Conservation (phyloP, 2,113 vertebrate species). For the Serinus canaria region DNA sequence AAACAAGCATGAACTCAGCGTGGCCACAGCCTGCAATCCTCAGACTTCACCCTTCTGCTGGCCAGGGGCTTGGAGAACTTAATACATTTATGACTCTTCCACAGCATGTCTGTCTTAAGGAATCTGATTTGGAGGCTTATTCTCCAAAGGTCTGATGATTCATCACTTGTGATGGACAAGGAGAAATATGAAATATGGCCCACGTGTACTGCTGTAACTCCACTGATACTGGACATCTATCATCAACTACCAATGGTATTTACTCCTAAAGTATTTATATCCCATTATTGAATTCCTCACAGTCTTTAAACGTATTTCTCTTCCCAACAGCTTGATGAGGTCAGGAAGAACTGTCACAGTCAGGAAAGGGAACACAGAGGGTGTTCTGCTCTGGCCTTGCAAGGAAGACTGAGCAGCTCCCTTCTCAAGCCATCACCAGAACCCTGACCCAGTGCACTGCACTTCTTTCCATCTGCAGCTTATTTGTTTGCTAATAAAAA, state of each 20-base stretch:
- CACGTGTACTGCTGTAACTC: not conserved
- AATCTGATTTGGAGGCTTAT: conserved; percentile 9
- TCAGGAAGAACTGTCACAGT: not conserved
- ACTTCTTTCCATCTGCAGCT: not conserved
- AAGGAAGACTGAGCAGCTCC: not conserved
- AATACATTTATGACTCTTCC: not conserved
- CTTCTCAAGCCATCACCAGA: not conserved
- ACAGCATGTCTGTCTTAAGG: not conserved
- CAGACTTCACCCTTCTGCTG: not conserved
- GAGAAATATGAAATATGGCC: conserved; percentile 1
- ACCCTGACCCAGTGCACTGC: not conserved
- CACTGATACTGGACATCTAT: not conserved
- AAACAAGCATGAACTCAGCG: not conserved
- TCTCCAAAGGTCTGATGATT: conserved; percentile 5
- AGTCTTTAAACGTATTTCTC: not conserved
- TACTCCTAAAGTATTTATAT: not conserved
- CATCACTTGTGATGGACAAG: not conserved
- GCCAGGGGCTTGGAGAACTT: not conserved
- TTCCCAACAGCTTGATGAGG: not conserved
- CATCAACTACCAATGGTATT: not conserved
- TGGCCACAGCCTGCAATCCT: not conserved
- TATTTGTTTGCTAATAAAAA: conserved; percentile 16
- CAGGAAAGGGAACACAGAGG: not conserved
- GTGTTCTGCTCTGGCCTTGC: not conserved
- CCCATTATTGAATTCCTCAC: conserved; percentile 1